Evolutionary conservation across 2,888 invertebrate species (phyloP), one percentile per base, ranked within the genome.

Genomic region (Acleris literana): DNA sequence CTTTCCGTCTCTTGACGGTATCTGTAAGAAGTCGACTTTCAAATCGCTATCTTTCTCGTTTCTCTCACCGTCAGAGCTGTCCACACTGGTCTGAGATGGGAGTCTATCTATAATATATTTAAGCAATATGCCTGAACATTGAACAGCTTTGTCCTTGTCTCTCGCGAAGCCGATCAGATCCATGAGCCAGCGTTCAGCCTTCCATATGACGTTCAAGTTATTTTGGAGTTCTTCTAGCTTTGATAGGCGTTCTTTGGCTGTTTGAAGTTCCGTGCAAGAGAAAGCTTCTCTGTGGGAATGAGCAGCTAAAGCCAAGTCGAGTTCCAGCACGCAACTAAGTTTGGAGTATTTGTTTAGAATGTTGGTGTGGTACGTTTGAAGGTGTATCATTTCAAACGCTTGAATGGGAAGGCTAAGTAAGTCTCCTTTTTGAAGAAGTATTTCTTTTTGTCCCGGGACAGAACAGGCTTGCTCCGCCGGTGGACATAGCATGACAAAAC

Each of bases 271-370:
- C 5, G 95, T 95, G 62, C 96, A 96, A 3, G 98, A 98, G 86
- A 99, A 99, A 0, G 99, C 99, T 93, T 99, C 98, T 76, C 99
- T 93, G 74, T 98, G 98, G 43, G 97, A 96, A 81, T 99, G 98
- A 71, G 98, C 98, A 3, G 99, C 98, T 74, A 98, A 93, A 0
- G 97, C 96, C 0, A 97, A 96, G 77, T 99, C 99, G 81, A 98
- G 92, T 87, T 99, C 99, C 67, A 99, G 88, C 67, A 98, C 96
- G 76, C 98, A 98, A 75, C 98, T 99, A 17, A 99, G 93, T 68
- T 97, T 95, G 2, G 98, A 97, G 90, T 99, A 99, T 81, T 97
- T 95, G 77, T 96, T 96, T 63, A 99, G 95, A 70, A 99, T 96
- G 74, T 96, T 96, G 58, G 95, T 95, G 82, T 99, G 98, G 87